Evolutionary conservation across 2,888 invertebrate genomes (phyloP), one percentile per base, ranked within the genome.

Genomic region (Opisthograptis luteolata): DNA sequence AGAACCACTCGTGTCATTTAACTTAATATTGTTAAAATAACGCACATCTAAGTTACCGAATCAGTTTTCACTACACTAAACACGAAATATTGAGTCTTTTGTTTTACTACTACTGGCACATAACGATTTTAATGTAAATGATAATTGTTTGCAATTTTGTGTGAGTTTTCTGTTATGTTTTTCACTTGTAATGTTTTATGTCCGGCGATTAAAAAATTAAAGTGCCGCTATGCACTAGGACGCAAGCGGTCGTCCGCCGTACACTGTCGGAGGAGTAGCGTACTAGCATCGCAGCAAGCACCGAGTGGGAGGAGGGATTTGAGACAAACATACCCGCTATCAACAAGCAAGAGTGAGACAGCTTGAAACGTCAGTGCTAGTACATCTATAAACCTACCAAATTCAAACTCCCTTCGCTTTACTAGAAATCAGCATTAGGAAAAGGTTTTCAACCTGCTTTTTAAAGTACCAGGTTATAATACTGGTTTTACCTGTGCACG

Each of bases 401-500:
- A 82, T 82, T 69, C 68, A 76, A 84, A 83, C 63, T 68, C 81
- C 73, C 76, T 63, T 65, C 57, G 39, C 40, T 68, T 69, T 68
- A 68, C 66, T 73, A 77, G 76, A 70, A 74, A 76, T 70, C 68
- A 66, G 66, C 70, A 61, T 56, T 67, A 62, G 62, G 58, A 41
- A 56, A 58, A 60, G 32, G 64, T 69, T 35, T 47, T 40, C 20
- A 34, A 14, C 19, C 14, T 14, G 19, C 52, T 73, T 53, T 73
- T 56, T 60, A 80, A 71, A 79, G 80, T 80, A 55, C 66, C 70
- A 70, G 67, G 56, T 60, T 87, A 79, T 87, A 79, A 84, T 84
- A 87, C 82, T 70, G 79, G 89, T 87, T 86, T 84, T 86, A 88
- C 87, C 87, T 89, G 87, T 79, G 76, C 68, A 62, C 64, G 63